phyloP scores from a whole-genome alignment of 2,797 vertebrate species.

The Sebastes melanostomus region DNA sequence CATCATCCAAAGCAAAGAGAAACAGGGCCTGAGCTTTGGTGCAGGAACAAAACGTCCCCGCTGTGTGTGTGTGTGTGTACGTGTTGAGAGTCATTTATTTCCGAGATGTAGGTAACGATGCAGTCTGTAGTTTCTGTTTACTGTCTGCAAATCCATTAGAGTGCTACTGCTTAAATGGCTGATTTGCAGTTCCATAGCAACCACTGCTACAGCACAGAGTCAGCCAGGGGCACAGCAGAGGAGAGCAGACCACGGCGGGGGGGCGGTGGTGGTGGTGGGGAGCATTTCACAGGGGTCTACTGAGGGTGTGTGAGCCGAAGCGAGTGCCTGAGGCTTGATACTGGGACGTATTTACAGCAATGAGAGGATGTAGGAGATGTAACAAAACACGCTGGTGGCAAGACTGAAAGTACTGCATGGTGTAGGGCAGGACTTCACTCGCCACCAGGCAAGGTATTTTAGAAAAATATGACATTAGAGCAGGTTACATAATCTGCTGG shows the following conservation, averaged over 20 bases:
- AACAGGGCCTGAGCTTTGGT: not conserved
- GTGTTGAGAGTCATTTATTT: slow-evolving; percentile 48
- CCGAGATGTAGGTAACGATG: slow-evolving; percentile 52
- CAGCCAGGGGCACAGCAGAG: slow-evolving; percentile 47
- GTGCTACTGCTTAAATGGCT: slow-evolving; percentile 68
- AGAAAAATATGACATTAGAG: slow-evolving; percentile 17
- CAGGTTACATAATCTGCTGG: slow-evolving; percentile 26
- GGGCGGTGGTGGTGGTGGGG: not conserved
- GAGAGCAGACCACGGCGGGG: slow-evolving; percentile 37
- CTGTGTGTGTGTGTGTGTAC: not conserved
- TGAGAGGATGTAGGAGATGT: slow-evolving; percentile 22
- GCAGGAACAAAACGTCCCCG: slow-evolving; percentile 23
- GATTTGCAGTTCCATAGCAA: slow-evolving; percentile 81
- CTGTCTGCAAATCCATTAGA: slow-evolving; percentile 75
- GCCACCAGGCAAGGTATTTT: slow-evolving; percentile 22
- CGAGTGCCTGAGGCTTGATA: slow-evolving; percentile 30
- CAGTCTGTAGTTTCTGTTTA: slow-evolving; percentile 70
- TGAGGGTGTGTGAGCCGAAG: slow-evolving; percentile 1
- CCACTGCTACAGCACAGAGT: slow-evolving; percentile 50
- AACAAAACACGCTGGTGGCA: not conserved
- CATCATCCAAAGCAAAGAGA: not conserved
- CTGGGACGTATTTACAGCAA: slow-evolving; percentile 29
- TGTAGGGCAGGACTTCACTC: slow-evolving; percentile 1
- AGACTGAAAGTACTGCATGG: not conserved
- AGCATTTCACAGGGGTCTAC: not conserved